Evolutionary conservation across 1,140 invertebrate genomes (phyloP), one percentile per base, ranked within the genome.

Genomic region (Oreohelix idahoensis): DNA sequence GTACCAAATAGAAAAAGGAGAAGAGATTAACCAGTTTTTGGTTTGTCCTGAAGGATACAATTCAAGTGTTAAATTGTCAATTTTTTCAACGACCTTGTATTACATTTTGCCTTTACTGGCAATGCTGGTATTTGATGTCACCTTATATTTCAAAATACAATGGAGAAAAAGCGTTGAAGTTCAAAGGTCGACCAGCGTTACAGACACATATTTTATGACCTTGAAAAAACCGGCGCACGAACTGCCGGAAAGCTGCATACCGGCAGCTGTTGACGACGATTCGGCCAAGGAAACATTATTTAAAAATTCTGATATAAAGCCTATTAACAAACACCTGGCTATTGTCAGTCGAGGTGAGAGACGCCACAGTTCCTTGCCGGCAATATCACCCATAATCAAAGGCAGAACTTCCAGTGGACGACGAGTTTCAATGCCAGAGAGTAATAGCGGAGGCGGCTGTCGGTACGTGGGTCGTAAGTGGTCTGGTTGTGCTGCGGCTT

Each of bases 111-210:
- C 80, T 29, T 10, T 82, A 17, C 0, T 82, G 10, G 38, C 38
- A 1, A 82, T 82, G 80, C 29, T 82, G 0, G 32, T 75, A 4
- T 75, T 82, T 26, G 71, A 82, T 45, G 32, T 75, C 0, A 75
- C 70, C 39, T 38, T 82, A 11, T 82, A 82, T 63, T n/a, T 82
- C 4, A 82, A 82, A 75, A 75, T 82, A 8, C 74, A 82, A 42
- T 82, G 42, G 71, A 73, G 80, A 35, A 82, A 82, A 36, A 82
- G 71, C 32, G 80, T 82, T 0, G 80, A 82, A 39, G 80, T 82
- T 42, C 80, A 82, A 63, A 74, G 80, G 71, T 82, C 80, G 13
- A 82, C 80, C 32, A 82, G 80, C n/a, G 80, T 82, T 13, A 82
- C 80, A 0, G 80, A 82, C 49, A 82, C 80, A 13, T 82, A 82